Conservation (phyloP, 2,113 vertebrate species). For the Coptodon bakossiorum region DNA sequence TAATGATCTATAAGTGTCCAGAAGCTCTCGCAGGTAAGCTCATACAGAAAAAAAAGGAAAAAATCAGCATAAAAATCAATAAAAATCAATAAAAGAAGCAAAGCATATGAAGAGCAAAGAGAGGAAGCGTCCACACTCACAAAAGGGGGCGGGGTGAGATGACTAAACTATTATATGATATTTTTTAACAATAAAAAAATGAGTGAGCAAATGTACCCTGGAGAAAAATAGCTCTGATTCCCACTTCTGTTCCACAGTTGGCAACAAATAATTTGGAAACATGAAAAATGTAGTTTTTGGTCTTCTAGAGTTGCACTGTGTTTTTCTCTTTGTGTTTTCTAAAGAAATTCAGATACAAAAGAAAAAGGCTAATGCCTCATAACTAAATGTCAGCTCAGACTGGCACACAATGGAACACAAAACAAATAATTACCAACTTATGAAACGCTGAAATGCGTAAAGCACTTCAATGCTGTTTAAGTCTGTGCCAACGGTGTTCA, state of each 20-base stretch:
- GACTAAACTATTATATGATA: accelerated
- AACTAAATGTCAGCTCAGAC: not conserved
- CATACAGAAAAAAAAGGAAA: too few relatives aligned
- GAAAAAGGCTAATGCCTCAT: not conserved
- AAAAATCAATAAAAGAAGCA: too few relatives aligned
- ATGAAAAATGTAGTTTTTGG: not conserved
- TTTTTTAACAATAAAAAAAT: not conserved
- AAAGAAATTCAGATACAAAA: not conserved
- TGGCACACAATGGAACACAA: not conserved
- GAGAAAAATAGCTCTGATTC: not conserved
- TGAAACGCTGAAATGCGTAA: not conserved
- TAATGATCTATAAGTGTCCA: too few relatives aligned
- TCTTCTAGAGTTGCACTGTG: not conserved
- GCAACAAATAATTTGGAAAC: not conserved
- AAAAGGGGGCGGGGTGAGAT: too few relatives aligned
- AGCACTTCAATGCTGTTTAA: not conserved
- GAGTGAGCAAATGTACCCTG: not conserved
- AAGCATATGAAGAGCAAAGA: too few relatives aligned
- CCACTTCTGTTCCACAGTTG: not conserved
- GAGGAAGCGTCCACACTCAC: too few relatives aligned
- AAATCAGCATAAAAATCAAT: too few relatives aligned
- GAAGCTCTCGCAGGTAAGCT: too few relatives aligned
- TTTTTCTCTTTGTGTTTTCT: not conserved
- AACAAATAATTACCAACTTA: not conserved
- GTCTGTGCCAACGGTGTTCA: not conserved